Percentiles rank a stretch among this genome's conserved stretches.
phyloP scores from a whole-genome alignment of 2,888 invertebrate species.

The Pristionchus japonicus region DNA sequence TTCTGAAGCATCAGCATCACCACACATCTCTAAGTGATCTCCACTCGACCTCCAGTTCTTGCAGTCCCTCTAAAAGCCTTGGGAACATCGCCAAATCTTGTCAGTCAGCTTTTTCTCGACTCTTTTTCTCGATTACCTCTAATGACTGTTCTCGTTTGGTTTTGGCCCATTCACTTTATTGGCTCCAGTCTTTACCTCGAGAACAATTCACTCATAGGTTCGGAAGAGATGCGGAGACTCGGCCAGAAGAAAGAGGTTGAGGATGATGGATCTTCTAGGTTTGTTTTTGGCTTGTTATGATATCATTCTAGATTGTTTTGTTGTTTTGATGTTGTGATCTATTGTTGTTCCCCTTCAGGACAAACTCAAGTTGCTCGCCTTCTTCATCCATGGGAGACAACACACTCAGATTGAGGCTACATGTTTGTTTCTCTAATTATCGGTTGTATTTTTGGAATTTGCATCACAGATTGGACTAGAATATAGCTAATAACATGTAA shows the following conservation, averaged over 20 bases:
- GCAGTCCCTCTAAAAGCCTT: conserved; percentile 16
- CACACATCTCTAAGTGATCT: conserved; percentile 32
- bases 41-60: background rate
- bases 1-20: conserved; percentile 7
- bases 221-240: conserved; percentile 45
- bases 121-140: background rate
- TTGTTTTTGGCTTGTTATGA: background rate
- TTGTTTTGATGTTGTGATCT: too few species aligned
- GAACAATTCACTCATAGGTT: conserved; percentile 16
- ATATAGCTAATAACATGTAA: background rate
- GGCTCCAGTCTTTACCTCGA: background rate
- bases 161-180: conserved; percentile 22
- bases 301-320: too few species aligned
- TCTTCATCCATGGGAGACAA: conserved; percentile 9
- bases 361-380: background rate
- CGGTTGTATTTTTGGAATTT: background rate
- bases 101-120: conserved; percentile 3
- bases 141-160: background rate
- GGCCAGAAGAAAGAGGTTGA: conserved; percentile 40
- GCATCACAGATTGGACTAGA: background rate
- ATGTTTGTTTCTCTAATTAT: conserved; percentile 3
- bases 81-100: conserved; percentile 29
- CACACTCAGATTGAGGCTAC: conserved; percentile 27
- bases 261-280: background rate
- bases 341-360: background rate